Percentiles rank a stretch among this genome's conserved stretches.
phyloP scores from a whole-genome alignment of 2,113 vertebrate genomes.

The Aptenodytes forsteri region DNA sequence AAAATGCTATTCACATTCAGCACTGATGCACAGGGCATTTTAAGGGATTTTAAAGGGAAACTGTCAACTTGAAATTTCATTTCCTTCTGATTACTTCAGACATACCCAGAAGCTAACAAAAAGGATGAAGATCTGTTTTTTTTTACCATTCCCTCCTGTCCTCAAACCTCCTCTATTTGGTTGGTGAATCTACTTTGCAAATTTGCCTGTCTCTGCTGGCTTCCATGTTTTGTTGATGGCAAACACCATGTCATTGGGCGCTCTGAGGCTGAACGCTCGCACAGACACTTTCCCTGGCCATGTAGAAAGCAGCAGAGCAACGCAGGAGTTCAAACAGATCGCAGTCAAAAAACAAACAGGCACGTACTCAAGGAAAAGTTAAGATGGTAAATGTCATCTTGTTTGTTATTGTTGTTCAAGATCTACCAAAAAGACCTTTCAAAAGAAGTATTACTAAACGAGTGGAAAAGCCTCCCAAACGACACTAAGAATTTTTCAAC shows the following conservation, averaged over 20 bases:
- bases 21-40: neutral
- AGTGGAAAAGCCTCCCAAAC: neutral
- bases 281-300: neutral
- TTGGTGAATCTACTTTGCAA: neutral
- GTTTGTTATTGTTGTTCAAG: neutral
- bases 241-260: neutral
- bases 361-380: neutral
- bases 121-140: neutral
- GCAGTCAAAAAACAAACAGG: neutral
- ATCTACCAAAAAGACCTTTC: neutral
- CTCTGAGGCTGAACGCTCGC: neutral
- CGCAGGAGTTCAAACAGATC: neutral
- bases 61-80: neutral
- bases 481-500: neutral
- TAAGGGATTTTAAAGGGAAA: neutral
- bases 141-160: neutral
- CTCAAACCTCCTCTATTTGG: neutral
- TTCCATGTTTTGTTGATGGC: neutral
- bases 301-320: neutral
- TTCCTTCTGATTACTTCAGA: neutral
- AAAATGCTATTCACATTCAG: neutral
- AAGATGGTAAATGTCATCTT: neutral
- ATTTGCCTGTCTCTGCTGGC: neutral
- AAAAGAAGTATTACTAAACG: neutral
- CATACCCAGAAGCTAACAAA: neutral